Evolutionary conservation across 2,113 vertebrate genomes (phyloP), one percentile per base, ranked within the genome.

Genomic region (Rhinoptilus africanus): DNA sequence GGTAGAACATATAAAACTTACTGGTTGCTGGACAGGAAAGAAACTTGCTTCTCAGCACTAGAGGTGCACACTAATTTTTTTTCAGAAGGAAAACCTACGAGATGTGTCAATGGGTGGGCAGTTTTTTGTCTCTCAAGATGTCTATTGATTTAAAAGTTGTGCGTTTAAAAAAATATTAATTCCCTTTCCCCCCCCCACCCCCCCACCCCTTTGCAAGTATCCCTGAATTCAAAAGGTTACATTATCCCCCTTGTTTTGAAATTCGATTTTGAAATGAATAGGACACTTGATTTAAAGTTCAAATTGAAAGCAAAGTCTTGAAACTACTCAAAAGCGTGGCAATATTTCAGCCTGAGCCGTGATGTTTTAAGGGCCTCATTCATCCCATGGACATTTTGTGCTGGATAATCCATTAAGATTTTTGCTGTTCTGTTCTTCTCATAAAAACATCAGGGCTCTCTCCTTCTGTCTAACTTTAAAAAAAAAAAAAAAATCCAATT

Each of bases 371-470:
- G 71, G 66, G 54, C 43, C 71, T 91, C 74, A 85, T 97, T 93
- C 89, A 95, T 92, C 74, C 91, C 84, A 67, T 12, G 77, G 89
- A 95, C 91, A 91, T 91, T 96, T 92, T 85, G 71, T 73, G 26
- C 94, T 80, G 84, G 87, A 89, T 54, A 85, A 79, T 85, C 74
- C 50, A 93, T 96, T 95, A 93, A 3, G 8, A 48, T 63, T 93
- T 96, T 93, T 95, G 84, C 94, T 92, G 64, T 62, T 87, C 89
- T 94, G 53, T 82, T 87, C 92, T 81, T 80, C 85, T 87, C 91
- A 87, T 92, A 92, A 95, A 97, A 84, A 72, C 60, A 72, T 91
- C 79, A 89, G 69, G 24, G 54, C 41, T 92, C 30, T 32, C 28
- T 83, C 77, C 43, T 90, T 94, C 57, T 47, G 10, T 37, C 57